Base-by-base conservation (phyloP, 2,888 invertebrate genomes). In the Eristalis arbustorum region DNA sequence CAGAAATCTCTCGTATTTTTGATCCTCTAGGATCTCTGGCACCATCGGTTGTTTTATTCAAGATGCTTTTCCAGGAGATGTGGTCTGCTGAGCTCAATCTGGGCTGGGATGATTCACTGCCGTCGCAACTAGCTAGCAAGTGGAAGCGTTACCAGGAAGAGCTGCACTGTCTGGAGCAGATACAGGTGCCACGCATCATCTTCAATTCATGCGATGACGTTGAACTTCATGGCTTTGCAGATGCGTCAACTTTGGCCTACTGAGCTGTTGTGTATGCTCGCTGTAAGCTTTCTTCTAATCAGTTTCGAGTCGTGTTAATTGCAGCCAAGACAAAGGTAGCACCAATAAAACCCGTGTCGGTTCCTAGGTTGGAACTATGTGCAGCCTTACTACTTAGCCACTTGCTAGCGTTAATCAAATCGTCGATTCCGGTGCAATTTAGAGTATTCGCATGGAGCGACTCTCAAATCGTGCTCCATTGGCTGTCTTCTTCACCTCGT, bases 381-480 rank as follows among this genome's bases (percentile, higher is more conserved):
- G 78, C 71, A 14, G 75, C 66, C 10, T 31, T 78, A 1, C 61
- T 82, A 10, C 42, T 81, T 64, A 64, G 69, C 10, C 73, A 42
- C 37, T 28, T 85, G 22, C 11, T 81, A 59, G 49, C 34, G 14
- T 25, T 72, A 2, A 49, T 87, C 3, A 75, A 67, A 63, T 34
- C n/a, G 4, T 74, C 78, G 1, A 75, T 85, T n/a, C 71, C 73
- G 14, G 63, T 34, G 13, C 62, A 67, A 11, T 64, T 6, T 5
- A 37, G 22, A 11, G 37, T 64, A 28, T 67, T 49, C 42, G 76
- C 82, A 28, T 84, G 84, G 88, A 88, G 89, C 0, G 91, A 91
- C 74, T 91, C 90, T 0, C 89, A 88, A 25, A 89, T 90, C 18
- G 89, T 89, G 3, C 67, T 91, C 1, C 77, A 83, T 28, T 91